Conservation (phyloP, 2,113 vertebrate genomes). For the Laticauda colubrina region DNA sequence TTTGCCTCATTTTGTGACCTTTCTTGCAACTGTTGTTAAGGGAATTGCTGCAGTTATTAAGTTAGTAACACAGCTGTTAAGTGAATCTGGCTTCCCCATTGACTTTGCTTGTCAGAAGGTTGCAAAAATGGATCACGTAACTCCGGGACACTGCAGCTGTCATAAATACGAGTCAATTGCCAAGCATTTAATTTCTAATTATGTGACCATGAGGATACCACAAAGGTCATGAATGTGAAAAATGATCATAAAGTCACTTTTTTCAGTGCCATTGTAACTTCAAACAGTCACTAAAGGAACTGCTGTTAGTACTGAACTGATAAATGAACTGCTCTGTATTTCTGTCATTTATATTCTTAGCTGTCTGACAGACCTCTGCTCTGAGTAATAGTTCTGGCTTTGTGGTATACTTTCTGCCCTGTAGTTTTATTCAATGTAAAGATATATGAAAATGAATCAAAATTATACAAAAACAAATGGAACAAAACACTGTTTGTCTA, state of each 20-base stretch:
- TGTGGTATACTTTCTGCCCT: conserved; percentile 1
- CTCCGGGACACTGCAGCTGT: no score
- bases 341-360: conserved; percentile 1
- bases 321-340: not conserved
- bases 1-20: no score
- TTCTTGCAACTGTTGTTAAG: no score
- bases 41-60: no score
- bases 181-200: no score
- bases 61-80: no score
- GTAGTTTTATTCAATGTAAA: not conserved
- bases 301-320: not conserved
- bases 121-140: no score
- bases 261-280: not conserved
- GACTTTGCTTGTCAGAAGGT: no score
- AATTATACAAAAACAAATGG: not conserved
- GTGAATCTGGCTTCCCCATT: no score
- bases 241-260: not conserved
- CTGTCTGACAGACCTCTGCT: conserved; percentile 20
- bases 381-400: conserved; percentile 2
- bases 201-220: no score
- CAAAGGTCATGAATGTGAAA: not conserved
- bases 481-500: conserved; percentile 32
- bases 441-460: not conserved
- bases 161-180: no score
- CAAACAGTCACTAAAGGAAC: not conserved